Evolutionary conservation across 2,113 vertebrate species (phyloP), one percentile per base, ranked within the genome.

Genomic region (Forbesichthys papilliferus): DNA sequence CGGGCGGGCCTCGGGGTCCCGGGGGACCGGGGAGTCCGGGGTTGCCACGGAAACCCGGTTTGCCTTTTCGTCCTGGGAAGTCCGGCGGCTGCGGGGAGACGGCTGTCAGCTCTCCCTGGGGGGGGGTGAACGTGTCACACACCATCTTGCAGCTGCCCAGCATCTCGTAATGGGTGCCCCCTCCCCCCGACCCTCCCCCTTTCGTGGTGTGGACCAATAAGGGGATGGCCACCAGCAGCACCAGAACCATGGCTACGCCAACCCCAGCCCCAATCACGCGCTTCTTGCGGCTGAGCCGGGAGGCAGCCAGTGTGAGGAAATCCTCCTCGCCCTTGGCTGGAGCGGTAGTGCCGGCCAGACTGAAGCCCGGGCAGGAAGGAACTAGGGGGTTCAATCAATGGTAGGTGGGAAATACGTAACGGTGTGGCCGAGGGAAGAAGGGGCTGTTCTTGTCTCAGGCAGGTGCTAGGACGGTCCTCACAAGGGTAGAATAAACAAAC

Each of bases 241-340:
- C 92, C 78, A 98, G 89, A 71, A 98, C 96, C 96, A 98, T 98
- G 89, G 95, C 96, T 92, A 98, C 96, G 67, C 96, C 96, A 46
- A 98, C 92, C 84, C 94, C 96, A 60, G 93, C 96, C 63, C 95
- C 96, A 7, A 96, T 96, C 83, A 97, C 96, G 75, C 96, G 92
- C 91, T 96, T 96, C 86, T 95, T 93, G 72, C 94, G 94, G 91
- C 93, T 95, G 84, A 98, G 92, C 84, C 95, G 94, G 75, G 96
- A 95, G 81, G 95, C 93, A 61, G 96, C 96, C 95, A 97, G 95
- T 76, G 96, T 94, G 89, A 98, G 94, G 88, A 98, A 94, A 82
- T 97, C 96, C 85, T 96, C 95, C 83, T 96, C 95, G 75, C 95
- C 95, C 91, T 98, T 98, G 75, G 94, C 93, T 74, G 96, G 92